Conservation (phyloP, 2,797 vertebrate genomes). For the Sitta carolinensis region DNA sequence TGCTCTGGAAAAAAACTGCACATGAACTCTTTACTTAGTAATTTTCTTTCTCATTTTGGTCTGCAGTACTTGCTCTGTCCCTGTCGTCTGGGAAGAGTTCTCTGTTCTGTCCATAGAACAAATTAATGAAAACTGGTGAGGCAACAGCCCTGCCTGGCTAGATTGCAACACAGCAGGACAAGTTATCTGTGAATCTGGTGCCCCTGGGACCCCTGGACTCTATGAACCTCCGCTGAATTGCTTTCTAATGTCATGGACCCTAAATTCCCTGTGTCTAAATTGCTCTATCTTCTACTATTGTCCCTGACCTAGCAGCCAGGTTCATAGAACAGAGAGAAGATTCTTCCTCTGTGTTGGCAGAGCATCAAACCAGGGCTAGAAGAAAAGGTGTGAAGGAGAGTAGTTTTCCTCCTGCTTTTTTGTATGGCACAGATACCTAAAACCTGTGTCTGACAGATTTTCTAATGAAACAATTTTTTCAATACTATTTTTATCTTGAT, state of each 20-base stretch:
- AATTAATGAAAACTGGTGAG: neutral
- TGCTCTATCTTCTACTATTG: neutral
- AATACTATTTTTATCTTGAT: neutral
- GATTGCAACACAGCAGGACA: neutral
- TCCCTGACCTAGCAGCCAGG: neutral
- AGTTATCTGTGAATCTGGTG: neutral
- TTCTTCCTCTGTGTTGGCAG: neutral
- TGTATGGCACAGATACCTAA: neutral
- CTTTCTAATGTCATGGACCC: neutral
- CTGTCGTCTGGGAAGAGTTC: neutral
- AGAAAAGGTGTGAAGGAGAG: neutral
- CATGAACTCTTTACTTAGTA: neutral
- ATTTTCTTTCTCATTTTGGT: neutral
- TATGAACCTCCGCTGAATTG: neutral
- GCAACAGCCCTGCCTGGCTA: neutral
- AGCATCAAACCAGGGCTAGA: accelerated
- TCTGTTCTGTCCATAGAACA: neutral
- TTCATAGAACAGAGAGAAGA: neutral
- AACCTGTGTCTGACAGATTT: neutral
- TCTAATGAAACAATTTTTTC: neutral
- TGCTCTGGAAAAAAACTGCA: neutral
- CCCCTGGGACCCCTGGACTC: neutral
- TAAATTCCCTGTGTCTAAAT: neutral
- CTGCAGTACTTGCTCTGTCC: neutral
- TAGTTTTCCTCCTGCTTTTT: neutral